Conservation (phyloP, 2,888 invertebrate genomes). For the Ophion slaviceki region DNA sequence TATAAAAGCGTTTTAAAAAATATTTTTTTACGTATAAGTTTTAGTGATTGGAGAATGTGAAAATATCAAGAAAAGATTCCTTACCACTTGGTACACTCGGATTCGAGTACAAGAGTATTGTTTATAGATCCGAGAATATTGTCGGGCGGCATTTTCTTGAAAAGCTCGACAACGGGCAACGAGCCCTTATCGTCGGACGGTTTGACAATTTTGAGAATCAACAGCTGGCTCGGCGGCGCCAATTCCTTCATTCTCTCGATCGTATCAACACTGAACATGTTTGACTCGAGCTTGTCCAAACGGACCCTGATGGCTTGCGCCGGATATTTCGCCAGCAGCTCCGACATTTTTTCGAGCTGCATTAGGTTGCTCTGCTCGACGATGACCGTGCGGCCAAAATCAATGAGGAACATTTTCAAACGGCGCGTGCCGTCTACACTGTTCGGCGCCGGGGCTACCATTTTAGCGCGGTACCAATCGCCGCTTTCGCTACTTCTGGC, state of each 20-base stretch:
- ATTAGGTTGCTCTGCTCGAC: slow-evolving; percentile 82
- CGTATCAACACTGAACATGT: slow-evolving; percentile 82
- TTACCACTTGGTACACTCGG: slow-evolving; percentile 18
- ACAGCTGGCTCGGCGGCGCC: slow-evolving; percentile 86
- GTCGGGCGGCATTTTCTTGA: slow-evolving; percentile 87
- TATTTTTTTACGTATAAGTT: background rate
- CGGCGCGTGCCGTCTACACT: slow-evolving; percentile 70
- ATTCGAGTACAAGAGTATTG: slow-evolving; percentile 87
- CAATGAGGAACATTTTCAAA: slow-evolving; percentile 85
- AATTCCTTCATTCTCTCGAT: slow-evolving; percentile 80
- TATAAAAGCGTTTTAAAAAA: no score
- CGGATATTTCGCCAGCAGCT: slow-evolving; percentile 82
- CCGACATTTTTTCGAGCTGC: slow-evolving; percentile 83
- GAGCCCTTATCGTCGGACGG: slow-evolving; percentile 71
- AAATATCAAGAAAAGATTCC: background rate
- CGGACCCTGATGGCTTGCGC: slow-evolving; percentile 85
- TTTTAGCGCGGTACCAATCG: slow-evolving; percentile 84
- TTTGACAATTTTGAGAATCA: slow-evolving; percentile 84
- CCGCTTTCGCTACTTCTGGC: slow-evolving; percentile 81
- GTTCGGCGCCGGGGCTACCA: slow-evolving; percentile 82
- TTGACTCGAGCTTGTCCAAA: slow-evolving; percentile 86
- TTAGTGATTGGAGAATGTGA: background rate
- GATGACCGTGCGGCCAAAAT: slow-evolving; percentile 84
- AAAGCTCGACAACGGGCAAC: slow-evolving; percentile 87
- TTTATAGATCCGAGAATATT: slow-evolving; percentile 89